Evolutionary conservation across 2,113 vertebrate genomes (phyloP), one percentile per base, ranked within the genome.

Genomic region (Elaphurus davidianus): DNA sequence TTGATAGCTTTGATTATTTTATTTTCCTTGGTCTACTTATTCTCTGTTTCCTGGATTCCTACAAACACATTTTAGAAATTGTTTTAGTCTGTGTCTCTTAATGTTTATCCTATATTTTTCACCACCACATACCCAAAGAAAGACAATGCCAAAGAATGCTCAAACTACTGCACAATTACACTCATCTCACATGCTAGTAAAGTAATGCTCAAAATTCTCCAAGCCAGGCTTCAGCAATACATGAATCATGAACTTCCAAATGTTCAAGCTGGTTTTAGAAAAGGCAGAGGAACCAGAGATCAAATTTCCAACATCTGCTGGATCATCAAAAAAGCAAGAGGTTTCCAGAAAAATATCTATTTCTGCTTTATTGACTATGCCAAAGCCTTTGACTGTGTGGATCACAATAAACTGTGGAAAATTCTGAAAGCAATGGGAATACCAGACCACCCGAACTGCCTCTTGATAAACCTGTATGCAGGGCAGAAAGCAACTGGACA

Each of bases 1-100:
- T 62, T 84, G 23, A 50, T 52, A 84, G 36, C 33, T 96, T 54
- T 87, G 2, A 87, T 78, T 47, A 87, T 71, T n/a, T 88, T 71
- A 55, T 79, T 40, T 81, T 83, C 6, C 36, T 17, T 47, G 7
- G 36, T 87, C 3, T 45, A 33, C 71, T 47, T 45, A 45, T 87
- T 36, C 12, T 84, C 67, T 92, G 12, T 84, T 83, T 90, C 50
- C 21, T 59, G 19, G 11, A 57, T 81, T 96, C 30, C 11, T 50
- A 64, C 43, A n/a, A 85, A 76, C 19, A 60, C 28, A 74, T 55
- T 55, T 92, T 57, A 1, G 21, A 87, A 87, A 2, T 45, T 86
- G 71, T 89, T 79, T 93, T 36, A 6, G 43, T 85, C 25, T 64
- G 3, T 64, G 9, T 33, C 59, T 33, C 17, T 76, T 76, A 64